Evolutionary conservation across 1,140 invertebrate species (phyloP), one percentile per base, ranked within the genome.

Genomic region (Heliconius hermathena): DNA sequence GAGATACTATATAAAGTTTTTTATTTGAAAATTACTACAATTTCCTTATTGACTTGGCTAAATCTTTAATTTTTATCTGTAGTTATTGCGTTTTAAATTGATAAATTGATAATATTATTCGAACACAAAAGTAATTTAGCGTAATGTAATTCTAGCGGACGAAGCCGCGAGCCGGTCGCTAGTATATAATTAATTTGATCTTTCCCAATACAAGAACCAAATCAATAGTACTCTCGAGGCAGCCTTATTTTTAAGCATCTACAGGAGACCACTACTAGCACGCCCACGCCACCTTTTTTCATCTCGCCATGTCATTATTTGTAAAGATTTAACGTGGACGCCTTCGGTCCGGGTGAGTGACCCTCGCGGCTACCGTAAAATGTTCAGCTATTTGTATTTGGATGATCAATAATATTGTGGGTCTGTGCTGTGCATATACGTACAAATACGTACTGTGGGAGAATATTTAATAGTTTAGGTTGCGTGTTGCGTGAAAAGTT

Each of bases 301-400:
- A 74, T 66, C 74, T 52, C 52, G 46, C 52, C 71, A 33, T 73
- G 72, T 79, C 80, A 77, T 75, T 77, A 80, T 82, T 79, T 84
- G 81, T 79, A 46, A 71, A 79, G 78, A 76, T 82, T 80, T 74
- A 71, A 81, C 81, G 77, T 73, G 52, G 73, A 80, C 78, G 71
- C 83, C 82, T 71, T 22, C 22, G 71, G 8, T 18, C 3, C 33
- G 36, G 79, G 72, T 74, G 60, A 71, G 16, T 57, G 80, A 79
- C 73, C 78, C 36, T 70, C 74, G 60, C 26, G 26, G 74, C 60
- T 70, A 75, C 73, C 41, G 22, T 57, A 13, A 38, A 70, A 66
- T 76, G 57, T 46, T 70, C 46, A 38, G 38, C 41, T 60, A 70
- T 70, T 54, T 29, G 71, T 36, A 18, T 60, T 76, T 76, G 74